A percentile compares a stretch with the other conserved stretches of the same genome.
These are phyloP conservation scores for Triplophysa bombifrons DNA, from an alignment of 2,797 vertebrate genomes.

Conservation along the genomic window DNA sequence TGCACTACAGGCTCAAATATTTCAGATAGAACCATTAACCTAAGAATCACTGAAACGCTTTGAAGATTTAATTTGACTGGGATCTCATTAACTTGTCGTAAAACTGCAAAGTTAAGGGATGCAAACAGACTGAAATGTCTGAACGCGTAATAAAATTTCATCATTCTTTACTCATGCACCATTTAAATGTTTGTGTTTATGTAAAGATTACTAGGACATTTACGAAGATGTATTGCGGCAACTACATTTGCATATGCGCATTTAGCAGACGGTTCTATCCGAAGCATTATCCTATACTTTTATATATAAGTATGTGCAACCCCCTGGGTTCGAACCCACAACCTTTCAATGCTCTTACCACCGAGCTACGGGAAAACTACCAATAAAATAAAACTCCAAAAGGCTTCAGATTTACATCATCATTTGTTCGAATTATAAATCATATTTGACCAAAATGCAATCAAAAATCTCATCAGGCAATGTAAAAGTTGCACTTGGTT, in stretches of 20 bases:
- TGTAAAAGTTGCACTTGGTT: too few species aligned
- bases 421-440: background rate
- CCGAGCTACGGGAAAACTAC: background rate
- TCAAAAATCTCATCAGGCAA: background rate
- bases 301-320: too few species aligned
- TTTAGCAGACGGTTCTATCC: too few species aligned
- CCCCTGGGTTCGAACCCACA: too few species aligned
- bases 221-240: background rate
- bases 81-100: conserved; percentile 18
- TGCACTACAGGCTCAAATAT: background rate
- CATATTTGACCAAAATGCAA: background rate
- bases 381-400: background rate
- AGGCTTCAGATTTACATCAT: background rate
- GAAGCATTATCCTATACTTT: too few species aligned
- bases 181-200: conserved; percentile 12
- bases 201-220: background rate
- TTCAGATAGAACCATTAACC: background rate
- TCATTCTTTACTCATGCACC: background rate
- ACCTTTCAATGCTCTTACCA: too few species aligned
- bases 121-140: conserved; percentile 11
- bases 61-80: conserved; percentile 19
- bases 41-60: conserved; percentile 24
- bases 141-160: conserved; percentile 6
- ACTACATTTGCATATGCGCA: too few species aligned
- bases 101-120: conserved; percentile 14